Evolutionary conservation across 1,140 invertebrate genomes (phyloP), one percentile per base, ranked within the genome.

Genomic region (Bombus ignitus): DNA sequence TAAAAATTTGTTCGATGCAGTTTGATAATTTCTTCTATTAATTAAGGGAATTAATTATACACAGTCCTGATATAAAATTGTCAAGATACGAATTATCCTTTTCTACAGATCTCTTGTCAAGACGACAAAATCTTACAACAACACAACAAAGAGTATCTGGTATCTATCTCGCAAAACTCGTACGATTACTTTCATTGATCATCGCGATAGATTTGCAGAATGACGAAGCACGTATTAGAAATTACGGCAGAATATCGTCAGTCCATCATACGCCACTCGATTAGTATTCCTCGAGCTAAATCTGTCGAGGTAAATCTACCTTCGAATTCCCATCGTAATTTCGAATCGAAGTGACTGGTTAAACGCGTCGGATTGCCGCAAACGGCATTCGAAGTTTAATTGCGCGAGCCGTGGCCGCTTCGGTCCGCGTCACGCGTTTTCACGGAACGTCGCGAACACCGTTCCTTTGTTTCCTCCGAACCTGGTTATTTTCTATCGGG

Each of bases 361-460:
- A 72, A 44, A 73, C 42, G 71, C 42, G 42, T 32, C 53, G 18
- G 74, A 39, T 75, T 15, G 73, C 47, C 22, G 6, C 18, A 15
- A 32, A 53, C 74, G 25, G 35, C 25, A n/a, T 57, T 59, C 53
- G 53, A 59, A 59, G 74, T 59, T 76, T 76, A 76, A 76, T 76
- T 59, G 74, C 25, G 44, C 47, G 71, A 15, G 15, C 39, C 28
- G 25, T n/a, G 12, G 12, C 10, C 39, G 70, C 37, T 6, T 42
- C 25, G 68, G 2, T 71, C 9, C 71, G 71, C 42, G 5, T n/a
- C 25, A 13, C 39, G 39, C 39, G 25, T 57, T 53, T 59, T 59
- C 47, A 37, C 32, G 47, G 32, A 53, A 42, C 70, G 37, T 71
- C 25, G 25, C 70, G 25, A 72, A n/a, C 28, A 12, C 22, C 42